Evolutionary conservation across 2,888 invertebrate species (phyloP), one percentile per base, ranked within the genome.

Genomic region (Apantesis nais): DNA sequence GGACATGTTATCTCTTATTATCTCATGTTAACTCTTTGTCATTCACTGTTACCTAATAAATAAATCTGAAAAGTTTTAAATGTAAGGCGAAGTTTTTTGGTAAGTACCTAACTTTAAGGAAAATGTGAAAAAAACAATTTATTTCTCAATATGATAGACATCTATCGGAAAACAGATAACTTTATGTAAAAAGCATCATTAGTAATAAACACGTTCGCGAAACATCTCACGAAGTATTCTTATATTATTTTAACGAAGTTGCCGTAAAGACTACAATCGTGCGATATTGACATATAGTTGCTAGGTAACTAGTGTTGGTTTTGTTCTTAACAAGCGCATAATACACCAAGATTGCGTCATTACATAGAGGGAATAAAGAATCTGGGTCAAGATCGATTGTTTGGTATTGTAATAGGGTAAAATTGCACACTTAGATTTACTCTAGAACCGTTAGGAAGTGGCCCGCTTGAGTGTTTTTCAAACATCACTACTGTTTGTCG

Each of bases 391-490:
- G 79, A 76, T 55, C 73, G 70, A 68, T 74, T n/a, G 76, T 84
- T 83, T 82, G 78, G 71, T 81, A 83, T 83, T 82, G 76, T 78
- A 76, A 82, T 80, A 65, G 76, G 65, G 67, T 79, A 72, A 71
- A 74, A 76, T 73, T 78, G 69, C 72, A 70, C 61, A 67, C 63
- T 73, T 58, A 68, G 66, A 78, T 79, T 69, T 78, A 78, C 76
- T 82, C 78, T 84, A 75, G 80, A 83, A 86, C 84, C 81, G 78
- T 71, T 76, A 70, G 71, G 62, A 86, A 89, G 87, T 83, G 84
- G 83, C 74, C 81, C 85, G 77, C 83, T 81, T 70, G 86, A 92
- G 89, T 80, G 88, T 73, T 81, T 39, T 62, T 76, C 89, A 90
- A 92, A 91, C 81, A 88, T 71, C 80, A 71, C 74, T 78, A 67